Conservation (phyloP, 2,888 invertebrate species). For the Coelinius sp. region DNA sequence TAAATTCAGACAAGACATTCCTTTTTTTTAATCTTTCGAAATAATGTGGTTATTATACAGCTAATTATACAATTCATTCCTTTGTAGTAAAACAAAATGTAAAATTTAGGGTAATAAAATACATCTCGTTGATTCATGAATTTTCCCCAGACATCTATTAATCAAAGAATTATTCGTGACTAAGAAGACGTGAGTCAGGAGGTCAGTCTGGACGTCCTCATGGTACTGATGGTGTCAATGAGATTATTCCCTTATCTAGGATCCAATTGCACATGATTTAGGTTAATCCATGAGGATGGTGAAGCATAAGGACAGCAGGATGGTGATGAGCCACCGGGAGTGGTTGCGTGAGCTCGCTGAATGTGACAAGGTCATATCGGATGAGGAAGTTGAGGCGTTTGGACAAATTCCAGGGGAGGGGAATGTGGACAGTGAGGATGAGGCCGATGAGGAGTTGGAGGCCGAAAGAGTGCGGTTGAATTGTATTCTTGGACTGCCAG, state of each 20-base stretch:
- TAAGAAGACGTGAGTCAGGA: background rate
- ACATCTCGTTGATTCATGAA: background rate
- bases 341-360: conserved; percentile 52
- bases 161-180: background rate
- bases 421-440: conserved; percentile 55
- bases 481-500: conserved; percentile 55
- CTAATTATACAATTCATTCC: background rate
- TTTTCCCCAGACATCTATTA: background rate
- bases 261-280: background rate
- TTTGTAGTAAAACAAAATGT: background rate
- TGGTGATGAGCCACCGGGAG: conserved; percentile 2
- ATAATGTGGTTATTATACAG: background rate
- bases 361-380: conserved; percentile 54
- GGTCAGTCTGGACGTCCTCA: background rate
- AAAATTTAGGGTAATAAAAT: conserved; percentile 6
- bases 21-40: background rate
- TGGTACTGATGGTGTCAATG: background rate
- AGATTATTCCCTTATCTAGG: background rate
- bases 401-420: conserved; percentile 49
- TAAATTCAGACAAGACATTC: background rate
- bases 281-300: background rate
- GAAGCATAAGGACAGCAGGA: conserved; percentile 1
- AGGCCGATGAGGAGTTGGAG: conserved; percentile 58
- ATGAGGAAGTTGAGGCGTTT: conserved; percentile 50
- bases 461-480: conserved; percentile 58